Evolutionary conservation across 2,113 vertebrate species (phyloP), one percentile per base, ranked within the genome.

Genomic region (Gasterosteus aculeatus): DNA sequence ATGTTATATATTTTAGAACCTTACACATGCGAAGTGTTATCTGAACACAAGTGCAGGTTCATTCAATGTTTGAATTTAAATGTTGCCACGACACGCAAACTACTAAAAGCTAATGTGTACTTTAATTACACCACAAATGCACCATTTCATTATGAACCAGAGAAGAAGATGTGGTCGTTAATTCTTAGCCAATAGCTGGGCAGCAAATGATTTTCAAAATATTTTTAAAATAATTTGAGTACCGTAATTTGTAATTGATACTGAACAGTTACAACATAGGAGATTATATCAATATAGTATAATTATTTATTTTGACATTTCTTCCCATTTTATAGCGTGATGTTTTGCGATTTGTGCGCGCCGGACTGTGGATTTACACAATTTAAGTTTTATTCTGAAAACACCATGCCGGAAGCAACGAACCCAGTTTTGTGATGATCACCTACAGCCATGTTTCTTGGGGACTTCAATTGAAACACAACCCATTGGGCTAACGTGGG

Each of bases 341-440:
- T n/a, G 10, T 12, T 6, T 14, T 31, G 35, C 35, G 1, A 38
- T 26, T 10, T 41, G 19, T 38, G 11, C 12, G 3, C 22, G 22
- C 7, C 8, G 1, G 35, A 41, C 14, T 26, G 31, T 26, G 9
- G 3, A 51, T 39, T 64, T 33, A 7, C 9, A 26, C 10, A 33
- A 10, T 4, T 3, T 9, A 44, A 11, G 1, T 68, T 77, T 86
- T 89, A 81, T 71, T 78, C 3, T 83, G 82, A 85, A 81, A 81
- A 5, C 3, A 0, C 0, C 10, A 0, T 0, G 0, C 1, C 73
- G 74, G 79, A 83, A 76, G 44, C 22, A 0, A 0, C 11, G 22
- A 0, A 0, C 44, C n/a, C 18, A 1, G 14, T 8, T 10, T 12
- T 14, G 15, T 31, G 16, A 58, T 0, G 15, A 16, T 35, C 3